Base-by-base conservation (phyloP, 1,140 invertebrate genomes). In the Acromyrmex charruanus region DNA sequence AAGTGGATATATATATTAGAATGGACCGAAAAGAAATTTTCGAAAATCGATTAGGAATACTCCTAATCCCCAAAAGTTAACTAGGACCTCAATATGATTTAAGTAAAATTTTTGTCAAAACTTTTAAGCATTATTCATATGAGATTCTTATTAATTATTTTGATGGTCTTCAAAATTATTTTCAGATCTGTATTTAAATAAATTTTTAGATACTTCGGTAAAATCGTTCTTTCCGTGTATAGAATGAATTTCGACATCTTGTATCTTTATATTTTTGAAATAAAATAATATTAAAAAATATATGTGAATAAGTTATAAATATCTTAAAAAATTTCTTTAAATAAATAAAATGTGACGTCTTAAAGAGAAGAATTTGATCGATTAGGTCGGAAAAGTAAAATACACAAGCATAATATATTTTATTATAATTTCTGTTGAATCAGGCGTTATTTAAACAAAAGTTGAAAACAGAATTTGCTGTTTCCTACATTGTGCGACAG, bases 391-490 rank as follows among this genome's bases (percentile, higher is more conserved):
- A 35, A 58, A 69, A 49, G 53, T 44, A 10, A 10, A 28, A 25
- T 61, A 72, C 12, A 59, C 14, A 66, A 71, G 39, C 51, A 58
- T 71, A 82, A 63, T 63, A 35, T 51, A 71, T 82, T 59, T 44
- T 59, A 58, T 59, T 74, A 51, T 51, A 84, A 84, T 63, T 61
- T 61, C 21, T 5, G 18, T 21, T 51, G 18, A 61, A 28, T n/a
- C 10, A 25, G 1, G 18, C 35, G 55, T 31, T 44, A 58, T 55
- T 84, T 75, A 49, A 82, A 61, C 68, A 51, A 84, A 49, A 74
- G 28, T 84, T 63, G 3, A 61, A 61, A 35, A 61, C 18, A 12
- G 28, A 84, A 61, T 63, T 84, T 51, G 16, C 44, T 35, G 39
- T 74, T 69, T 35, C 18, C 44, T 21, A 21, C 18, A 7, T 39